Conservation (phyloP, 2,888 invertebrate genomes). For the Athalia circularis region DNA sequence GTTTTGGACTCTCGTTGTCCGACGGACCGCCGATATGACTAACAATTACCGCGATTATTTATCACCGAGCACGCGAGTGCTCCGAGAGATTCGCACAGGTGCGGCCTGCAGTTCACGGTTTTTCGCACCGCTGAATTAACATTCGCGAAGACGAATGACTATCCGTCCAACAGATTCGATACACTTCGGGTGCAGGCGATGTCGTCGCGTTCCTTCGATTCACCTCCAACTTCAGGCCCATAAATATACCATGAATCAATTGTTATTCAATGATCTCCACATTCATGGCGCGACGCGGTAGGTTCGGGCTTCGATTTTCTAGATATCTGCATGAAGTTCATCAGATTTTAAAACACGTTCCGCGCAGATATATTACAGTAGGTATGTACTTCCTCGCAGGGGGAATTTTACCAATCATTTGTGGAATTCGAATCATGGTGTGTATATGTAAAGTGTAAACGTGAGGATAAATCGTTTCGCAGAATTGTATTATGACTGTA, state of each 20-base stretch:
- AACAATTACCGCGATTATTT: conserved; percentile 9
- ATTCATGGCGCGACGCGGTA: not conserved
- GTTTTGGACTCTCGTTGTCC: no score
- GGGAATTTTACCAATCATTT: not conserved
- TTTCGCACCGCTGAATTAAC: conserved; percentile 45
- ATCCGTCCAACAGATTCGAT: not conserved
- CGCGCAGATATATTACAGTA: no score
- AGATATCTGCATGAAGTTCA: not conserved
- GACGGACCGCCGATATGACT: not conserved
- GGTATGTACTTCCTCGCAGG: no score
- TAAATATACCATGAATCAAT: not conserved
- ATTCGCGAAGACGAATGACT: conserved; percentile 23
- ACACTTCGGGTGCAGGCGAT: no score
- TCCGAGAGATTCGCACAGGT: conserved; percentile 29
- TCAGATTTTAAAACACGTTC: conserved; percentile 26
- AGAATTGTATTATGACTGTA: not conserved
- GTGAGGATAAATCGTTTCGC: not conserved
- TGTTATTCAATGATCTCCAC: conserved; percentile 28
- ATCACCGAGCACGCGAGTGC: conserved; percentile 2
- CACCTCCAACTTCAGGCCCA: not conserved
- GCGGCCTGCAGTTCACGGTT: conserved; percentile 38
- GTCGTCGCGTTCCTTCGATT: not conserved
- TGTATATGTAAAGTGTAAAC: not conserved
- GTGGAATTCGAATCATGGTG: not conserved
- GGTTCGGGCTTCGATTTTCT: not conserved